Base-by-base conservation (phyloP, 2,888 invertebrate genomes). In the Onthophagus sagittarius region DNA sequence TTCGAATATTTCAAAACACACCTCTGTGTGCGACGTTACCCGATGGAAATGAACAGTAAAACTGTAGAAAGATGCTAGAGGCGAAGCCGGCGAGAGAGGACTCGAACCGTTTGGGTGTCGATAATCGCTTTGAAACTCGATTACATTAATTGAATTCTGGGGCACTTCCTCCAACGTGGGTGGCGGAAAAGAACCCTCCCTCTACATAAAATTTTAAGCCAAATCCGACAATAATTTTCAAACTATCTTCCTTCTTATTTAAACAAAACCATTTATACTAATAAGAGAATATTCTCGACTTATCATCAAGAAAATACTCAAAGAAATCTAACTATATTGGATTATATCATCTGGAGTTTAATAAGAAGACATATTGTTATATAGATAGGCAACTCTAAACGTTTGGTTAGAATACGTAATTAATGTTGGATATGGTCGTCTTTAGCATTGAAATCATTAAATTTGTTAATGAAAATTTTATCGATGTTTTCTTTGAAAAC, bases 131-230 rank as follows among this genome's bases (percentile, higher is more conserved):
- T 70, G 53, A 39, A 70, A 70, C 15, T 15, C 70, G 33, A 70
- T 70, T 70, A 15, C 15, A 70, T 70, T 70, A 70, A 70, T 70
- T 70, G 70, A 70, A 70, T 70, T 53, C 39, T 53, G 39, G 11
- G 5, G 39, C 39, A 9, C 39, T 53, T 53, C 39, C 39, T 53
- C 11, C 39, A 53, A 11, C 9, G 39, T 9, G 11, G 39, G 39
- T 53, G 39, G 39, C 1, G 39, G 11, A 53, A 11, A 53, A 53
- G 39, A 23, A 23, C 23, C 23, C 39, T 7, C 7, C 11, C 11
- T 53, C 39, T 53, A 11, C 11, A 53, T 7, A 11, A 53, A 53
- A 53, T 53, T 53, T 53, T 7, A 9, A 53, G 33, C 39, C 7
- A 53, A 53, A 53, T 53, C 11, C 4, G 39, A 53, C 6, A 53